phyloP scores from a whole-genome alignment of 2,888 invertebrate genomes.

The Synergus laeviventris region DNA sequence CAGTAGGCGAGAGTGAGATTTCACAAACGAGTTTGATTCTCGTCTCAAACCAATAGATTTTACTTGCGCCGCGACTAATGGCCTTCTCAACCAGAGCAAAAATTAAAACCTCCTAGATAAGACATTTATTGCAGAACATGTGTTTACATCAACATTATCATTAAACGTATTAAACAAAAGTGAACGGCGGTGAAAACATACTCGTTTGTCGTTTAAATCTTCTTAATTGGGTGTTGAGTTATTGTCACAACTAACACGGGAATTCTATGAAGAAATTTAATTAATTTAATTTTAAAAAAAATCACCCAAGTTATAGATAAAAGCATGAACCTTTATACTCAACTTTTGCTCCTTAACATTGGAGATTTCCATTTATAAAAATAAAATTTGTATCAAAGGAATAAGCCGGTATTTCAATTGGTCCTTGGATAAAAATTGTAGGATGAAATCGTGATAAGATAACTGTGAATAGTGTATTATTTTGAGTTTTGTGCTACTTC shows the following conservation, averaged over 20 bases:
- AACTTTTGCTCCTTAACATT: no score
- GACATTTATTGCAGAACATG: slow-evolving; percentile 42
- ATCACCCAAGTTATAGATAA: no score
- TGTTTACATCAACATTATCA: slow-evolving; percentile 38
- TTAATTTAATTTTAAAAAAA: no score
- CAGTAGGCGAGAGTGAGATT: slow-evolving; percentile 52
- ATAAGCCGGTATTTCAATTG: no score
- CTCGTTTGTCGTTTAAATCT: neutral
- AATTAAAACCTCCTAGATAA: slow-evolving; percentile 54
- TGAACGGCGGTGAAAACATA: neutral
- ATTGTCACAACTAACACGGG: no score
- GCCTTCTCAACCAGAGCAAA: slow-evolving; percentile 44
- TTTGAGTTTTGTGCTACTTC: slow-evolving; percentile 32
- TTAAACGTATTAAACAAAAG: slow-evolving; percentile 36
- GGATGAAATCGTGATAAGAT: slow-evolving; percentile 8
- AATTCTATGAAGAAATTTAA: no score
- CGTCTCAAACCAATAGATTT: slow-evolving; percentile 30
- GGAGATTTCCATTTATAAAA: no score
- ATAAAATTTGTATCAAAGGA: no score
- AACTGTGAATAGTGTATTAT: slow-evolving; percentile 40
- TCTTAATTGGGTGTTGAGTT: no score
- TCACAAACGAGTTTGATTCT: slow-evolving; percentile 48
- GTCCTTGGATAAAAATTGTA: neutral
- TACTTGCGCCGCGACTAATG: slow-evolving; percentile 32
- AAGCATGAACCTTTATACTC: no score